A percentile compares a stretch with the other conserved stretches of the same genome.
Evolutionary conservation across 1,140 invertebrate genomes (phyloP).

Genomic region (Drosophila sp.): DNA sequence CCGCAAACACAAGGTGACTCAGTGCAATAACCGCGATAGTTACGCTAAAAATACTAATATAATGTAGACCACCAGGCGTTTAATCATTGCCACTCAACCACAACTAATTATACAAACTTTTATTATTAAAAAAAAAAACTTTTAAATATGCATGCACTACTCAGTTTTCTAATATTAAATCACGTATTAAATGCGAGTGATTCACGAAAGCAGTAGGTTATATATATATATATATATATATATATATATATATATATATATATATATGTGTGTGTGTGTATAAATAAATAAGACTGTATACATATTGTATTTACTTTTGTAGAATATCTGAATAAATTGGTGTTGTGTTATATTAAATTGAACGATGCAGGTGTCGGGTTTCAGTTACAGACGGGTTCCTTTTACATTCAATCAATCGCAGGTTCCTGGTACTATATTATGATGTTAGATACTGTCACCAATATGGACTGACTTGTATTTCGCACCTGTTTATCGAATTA

Average conservation of each 20-base stretch:
- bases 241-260: conserved; percentile 2
- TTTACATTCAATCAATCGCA: conserved; percentile 52
- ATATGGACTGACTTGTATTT: background rate
- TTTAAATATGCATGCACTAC: conserved; percentile 27
- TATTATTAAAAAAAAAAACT: background rate
- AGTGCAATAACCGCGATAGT: conserved; percentile 15
- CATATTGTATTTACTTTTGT: conserved; percentile 3
- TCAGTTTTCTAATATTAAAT: conserved; percentile 30
- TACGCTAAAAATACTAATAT: conserved; percentile 18
- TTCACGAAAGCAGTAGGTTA: conserved; percentile 11
- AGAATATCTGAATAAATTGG: conserved; percentile 38
- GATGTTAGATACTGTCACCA: conserved; percentile 30
- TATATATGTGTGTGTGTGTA: too few relatives aligned
- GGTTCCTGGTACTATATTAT: conserved; percentile 46
- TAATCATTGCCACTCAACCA: conserved; percentile 25
- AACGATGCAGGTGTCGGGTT: conserved; percentile 28
- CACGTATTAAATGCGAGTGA: conserved; percentile 35
- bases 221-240: conserved; percentile 17
- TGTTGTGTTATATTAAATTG: conserved; percentile 54
- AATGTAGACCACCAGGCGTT: conserved; percentile 5
- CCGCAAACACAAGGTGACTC: conserved; percentile 16
- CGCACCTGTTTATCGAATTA: conserved; percentile 5
- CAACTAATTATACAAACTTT: conserved; percentile 3
- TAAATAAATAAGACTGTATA: background rate
- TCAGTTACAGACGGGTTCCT: conserved; percentile 44